Evolutionary conservation across 2,888 invertebrate species (phyloP).

Genomic region (Chrysodeixis includens): DNA sequence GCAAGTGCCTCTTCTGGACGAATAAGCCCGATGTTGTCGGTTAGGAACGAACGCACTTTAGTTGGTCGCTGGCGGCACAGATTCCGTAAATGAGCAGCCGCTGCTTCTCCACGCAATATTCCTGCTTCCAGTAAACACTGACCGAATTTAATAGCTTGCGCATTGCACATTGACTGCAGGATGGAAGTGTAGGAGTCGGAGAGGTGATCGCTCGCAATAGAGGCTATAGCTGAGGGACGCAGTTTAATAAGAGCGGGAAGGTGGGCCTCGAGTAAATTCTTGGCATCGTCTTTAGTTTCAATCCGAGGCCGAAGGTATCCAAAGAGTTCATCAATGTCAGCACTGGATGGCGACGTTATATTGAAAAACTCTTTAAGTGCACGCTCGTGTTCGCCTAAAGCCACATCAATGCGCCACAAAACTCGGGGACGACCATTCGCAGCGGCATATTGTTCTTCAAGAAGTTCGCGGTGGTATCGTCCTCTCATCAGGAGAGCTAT

Average conservation of each 20-base stretch:
- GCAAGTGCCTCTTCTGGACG: constrained; percentile 81
- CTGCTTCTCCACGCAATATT: constrained; percentile 69
- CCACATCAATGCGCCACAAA: constrained; percentile 72
- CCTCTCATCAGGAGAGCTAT: constrained; percentile 66
- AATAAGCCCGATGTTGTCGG: constrained; percentile 72
- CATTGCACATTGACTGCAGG: constrained; percentile 56
- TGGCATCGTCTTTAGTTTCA: constrained; percentile 58
- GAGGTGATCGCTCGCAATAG: constrained; percentile 69
- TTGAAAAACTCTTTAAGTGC: constrained; percentile 74
- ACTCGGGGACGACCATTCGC: constrained; percentile 70
- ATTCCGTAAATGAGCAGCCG: constrained; percentile 71
- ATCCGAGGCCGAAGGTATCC: constrained; percentile 71
- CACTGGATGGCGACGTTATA: constrained; percentile 69
- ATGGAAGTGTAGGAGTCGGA: constrained; percentile 52
- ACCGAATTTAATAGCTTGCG: constrained; percentile 70
- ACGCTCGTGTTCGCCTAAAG: constrained; percentile 63
- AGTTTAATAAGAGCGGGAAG: constrained; percentile 70
- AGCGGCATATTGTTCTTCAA: constrained; percentile 55
- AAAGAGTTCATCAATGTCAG: constrained; percentile 80
- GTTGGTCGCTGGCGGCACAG: constrained; percentile 70
- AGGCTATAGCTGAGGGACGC: constrained; percentile 75
- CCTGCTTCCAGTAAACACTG: constrained; percentile 70
- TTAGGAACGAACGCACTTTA: constrained; percentile 72
- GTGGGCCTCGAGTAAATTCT: constrained; percentile 59
- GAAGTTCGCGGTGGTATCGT: constrained; percentile 64